Evolutionary conservation across 2,888 invertebrate species (phyloP).

Genomic region (Drosophila emarginata): DNA sequence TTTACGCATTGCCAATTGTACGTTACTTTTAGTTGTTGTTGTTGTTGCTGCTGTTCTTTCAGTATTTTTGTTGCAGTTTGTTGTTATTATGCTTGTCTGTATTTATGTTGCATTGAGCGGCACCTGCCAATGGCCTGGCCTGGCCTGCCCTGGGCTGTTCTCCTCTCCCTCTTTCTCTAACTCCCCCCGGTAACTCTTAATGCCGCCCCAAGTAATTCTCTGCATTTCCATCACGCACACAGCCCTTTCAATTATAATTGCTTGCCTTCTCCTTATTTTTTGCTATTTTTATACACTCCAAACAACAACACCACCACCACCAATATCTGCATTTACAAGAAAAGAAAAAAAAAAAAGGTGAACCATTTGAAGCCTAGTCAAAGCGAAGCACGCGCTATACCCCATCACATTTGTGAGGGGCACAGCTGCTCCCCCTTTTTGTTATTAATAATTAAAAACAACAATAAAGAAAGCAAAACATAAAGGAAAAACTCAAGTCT

Average conservation of each 20-base stretch:
- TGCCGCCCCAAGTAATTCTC: too few relatives aligned
- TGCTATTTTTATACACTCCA: slow-evolving; percentile 66
- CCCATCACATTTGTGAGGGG: slow-evolving; percentile 56
- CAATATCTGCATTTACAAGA: slow-evolving; percentile 5
- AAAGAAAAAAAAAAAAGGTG: slow-evolving; percentile 10
- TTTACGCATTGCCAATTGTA: slow-evolving; percentile 49
- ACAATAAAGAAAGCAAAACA: slow-evolving; percentile 47
- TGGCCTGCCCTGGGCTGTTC: background rate
- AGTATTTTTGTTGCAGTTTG: too few relatives aligned
- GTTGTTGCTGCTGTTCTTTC: slow-evolving; percentile 21
- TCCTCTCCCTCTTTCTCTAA: background rate
- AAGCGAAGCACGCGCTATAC: slow-evolving; percentile 61
- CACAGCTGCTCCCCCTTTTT: slow-evolving; percentile 50
- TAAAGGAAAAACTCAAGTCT: slow-evolving; percentile 39
- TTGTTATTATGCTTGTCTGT: slow-evolving; percentile 22
- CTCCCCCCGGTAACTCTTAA: background rate
- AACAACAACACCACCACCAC: slow-evolving; percentile 28
- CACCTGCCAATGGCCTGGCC: slow-evolving; percentile 62
- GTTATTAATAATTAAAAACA: slow-evolving; percentile 56
- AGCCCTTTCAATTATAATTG: slow-evolving; percentile 77
- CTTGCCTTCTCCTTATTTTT: slow-evolving; percentile 49
- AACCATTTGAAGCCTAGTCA: slow-evolving; percentile 59
- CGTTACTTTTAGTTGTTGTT: slow-evolving; percentile 50
- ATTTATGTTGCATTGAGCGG: slow-evolving; percentile 49
- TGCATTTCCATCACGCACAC: slow-evolving; percentile 74